phyloP scores from a whole-genome alignment of 2,797 vertebrate species.

The Crax fasciolata region DNA sequence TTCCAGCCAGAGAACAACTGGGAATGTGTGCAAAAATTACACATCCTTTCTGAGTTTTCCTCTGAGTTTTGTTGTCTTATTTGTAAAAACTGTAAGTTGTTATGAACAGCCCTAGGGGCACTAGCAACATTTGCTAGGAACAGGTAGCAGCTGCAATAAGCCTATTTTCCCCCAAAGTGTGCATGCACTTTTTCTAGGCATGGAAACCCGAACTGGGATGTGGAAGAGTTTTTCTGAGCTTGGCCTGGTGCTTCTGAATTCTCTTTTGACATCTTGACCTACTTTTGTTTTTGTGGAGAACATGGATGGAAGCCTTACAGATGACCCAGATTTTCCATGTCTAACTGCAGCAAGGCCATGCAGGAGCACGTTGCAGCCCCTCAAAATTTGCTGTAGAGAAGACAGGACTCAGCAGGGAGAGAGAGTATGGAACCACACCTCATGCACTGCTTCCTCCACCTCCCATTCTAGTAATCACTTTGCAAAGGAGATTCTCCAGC shows the following conservation, averaged over 20 bases:
- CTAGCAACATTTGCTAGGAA: background rate
- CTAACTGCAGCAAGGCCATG: background rate
- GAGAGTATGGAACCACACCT: background rate
- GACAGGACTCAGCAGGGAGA: background rate
- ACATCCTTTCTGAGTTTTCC: background rate
- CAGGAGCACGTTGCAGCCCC: accelerated
- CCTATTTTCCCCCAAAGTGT: background rate
- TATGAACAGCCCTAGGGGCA: background rate
- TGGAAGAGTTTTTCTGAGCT: background rate
- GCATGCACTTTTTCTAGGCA: background rate
- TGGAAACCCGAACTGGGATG: background rate
- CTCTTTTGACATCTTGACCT: background rate
- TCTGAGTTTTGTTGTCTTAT: background rate
- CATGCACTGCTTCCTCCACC: background rate
- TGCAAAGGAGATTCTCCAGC: background rate
- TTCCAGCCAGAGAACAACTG: background rate
- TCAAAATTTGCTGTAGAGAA: background rate
- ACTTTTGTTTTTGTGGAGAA: background rate
- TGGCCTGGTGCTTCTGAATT: background rate
- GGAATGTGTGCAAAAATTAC: background rate
- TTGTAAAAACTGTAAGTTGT: background rate
- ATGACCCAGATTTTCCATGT: background rate
- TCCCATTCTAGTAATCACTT: background rate
- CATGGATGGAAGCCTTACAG: background rate
- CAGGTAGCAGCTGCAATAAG: background rate